Percentiles rank a stretch among this genome's conserved stretches.
phyloP scores from a whole-genome alignment of 2,888 invertebrate species.

The Neoitamus cyanurus region DNA sequence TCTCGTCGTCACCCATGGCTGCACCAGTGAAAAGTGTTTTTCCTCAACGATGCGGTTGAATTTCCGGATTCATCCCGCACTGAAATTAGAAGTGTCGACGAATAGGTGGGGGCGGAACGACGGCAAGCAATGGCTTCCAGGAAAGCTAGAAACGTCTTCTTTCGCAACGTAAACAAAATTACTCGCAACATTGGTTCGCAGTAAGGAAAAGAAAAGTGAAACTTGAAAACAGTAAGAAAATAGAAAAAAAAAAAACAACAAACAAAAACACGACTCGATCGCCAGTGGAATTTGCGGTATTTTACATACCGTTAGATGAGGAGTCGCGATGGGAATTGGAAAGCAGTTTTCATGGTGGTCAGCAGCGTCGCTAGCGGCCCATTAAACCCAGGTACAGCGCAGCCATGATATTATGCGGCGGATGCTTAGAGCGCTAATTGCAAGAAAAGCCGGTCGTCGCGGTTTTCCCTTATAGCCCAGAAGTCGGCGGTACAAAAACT shows the following conservation, averaged over 20 bases:
- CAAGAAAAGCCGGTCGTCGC: neutral
- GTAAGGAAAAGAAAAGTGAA: slow-evolving; percentile 6
- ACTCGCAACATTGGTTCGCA: neutral
- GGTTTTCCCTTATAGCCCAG: neutral
- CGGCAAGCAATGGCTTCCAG: neutral
- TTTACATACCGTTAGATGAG: slow-evolving; percentile 28
- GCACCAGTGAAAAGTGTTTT: neutral
- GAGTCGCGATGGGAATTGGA: slow-evolving; percentile 7
- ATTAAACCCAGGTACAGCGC: neutral
- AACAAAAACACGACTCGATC: slow-evolving; percentile 4
- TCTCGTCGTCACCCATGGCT: neutral
- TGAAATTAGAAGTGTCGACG: neutral
- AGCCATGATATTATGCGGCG: neutral
- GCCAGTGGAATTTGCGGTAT: neutral
- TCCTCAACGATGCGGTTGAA: neutral
- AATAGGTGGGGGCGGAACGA: neutral
- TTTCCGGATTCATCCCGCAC: neutral
- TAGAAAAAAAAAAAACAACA: neutral
- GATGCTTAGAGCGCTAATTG: neutral
- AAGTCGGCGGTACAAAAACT: neutral
- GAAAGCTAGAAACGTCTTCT: neutral
- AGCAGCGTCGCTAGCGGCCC: neutral
- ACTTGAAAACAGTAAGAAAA: slow-evolving; percentile 12
- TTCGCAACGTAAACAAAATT: slow-evolving; percentile 27
- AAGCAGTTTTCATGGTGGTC: neutral